These are phyloP conservation scores for Sturmia bella DNA, from an alignment of 2,888 invertebrate genomes.

Conservation along the genomic window DNA sequence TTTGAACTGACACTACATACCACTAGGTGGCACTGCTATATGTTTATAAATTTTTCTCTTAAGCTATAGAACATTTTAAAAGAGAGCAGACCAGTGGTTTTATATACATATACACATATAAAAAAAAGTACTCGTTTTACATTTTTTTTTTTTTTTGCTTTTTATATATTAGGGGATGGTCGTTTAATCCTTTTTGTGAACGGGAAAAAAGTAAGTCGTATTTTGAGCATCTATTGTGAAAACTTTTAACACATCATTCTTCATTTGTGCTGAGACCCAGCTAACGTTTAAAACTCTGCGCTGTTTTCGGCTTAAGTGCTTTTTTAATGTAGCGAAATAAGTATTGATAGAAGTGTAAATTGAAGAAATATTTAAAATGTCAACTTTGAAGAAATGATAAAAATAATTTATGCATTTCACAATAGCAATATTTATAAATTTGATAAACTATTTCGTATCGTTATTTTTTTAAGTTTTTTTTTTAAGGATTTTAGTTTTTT, in stretches of 20 bases:
- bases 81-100: not conserved
- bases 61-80: not conserved
- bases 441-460: too few species aligned
- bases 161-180: not conserved
- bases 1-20: slow-evolving; percentile 25
- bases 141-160: not conserved
- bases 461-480: too few species aligned
- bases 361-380: too few species aligned
- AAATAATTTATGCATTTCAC: too few species aligned
- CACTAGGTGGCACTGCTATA: slow-evolving; percentile 36
- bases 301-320: slow-evolving; percentile 6
- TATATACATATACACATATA: too few species aligned
- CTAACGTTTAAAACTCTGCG: slow-evolving; percentile 10
- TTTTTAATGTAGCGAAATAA: not conserved
- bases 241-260: not conserved
- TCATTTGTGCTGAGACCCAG: slow-evolving; percentile 21
- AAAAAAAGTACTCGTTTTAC: slow-evolving; percentile 4
- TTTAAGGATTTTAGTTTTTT: too few species aligned
- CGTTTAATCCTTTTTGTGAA: slow-evolving; percentile 5
- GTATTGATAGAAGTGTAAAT: not conserved
- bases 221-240: slow-evolving; percentile 3
- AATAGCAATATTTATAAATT: too few species aligned
- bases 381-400: too few species aligned
- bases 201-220: slow-evolving; percentile 12
- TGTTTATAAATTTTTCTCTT: not conserved